Percentiles rank a stretch among this genome's conserved stretches.
Evolutionary conservation across 2,888 invertebrate species (phyloP).

Genomic region (Cryptophagus acutangulus): DNA sequence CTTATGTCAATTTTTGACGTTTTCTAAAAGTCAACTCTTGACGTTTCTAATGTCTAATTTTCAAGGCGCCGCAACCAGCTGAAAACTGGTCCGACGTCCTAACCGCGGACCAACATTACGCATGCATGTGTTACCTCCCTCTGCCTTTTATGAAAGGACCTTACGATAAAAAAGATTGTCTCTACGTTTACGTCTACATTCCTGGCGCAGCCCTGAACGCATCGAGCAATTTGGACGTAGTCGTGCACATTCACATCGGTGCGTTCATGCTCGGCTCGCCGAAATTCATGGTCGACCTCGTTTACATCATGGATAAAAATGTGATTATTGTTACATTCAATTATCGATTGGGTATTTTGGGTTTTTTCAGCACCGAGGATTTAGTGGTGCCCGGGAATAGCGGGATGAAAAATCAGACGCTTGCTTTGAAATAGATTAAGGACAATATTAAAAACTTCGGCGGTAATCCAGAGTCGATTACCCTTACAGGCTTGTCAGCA

Average conservation of each 20-base stretch:
- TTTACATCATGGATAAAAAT: constrained; percentile 45
- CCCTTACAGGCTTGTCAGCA: constrained; percentile 42
- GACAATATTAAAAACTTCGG: constrained; percentile 42
- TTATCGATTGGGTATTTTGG: constrained; percentile 39
- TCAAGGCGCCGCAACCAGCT: constrained; percentile 32
- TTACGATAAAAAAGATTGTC: constrained; percentile 64
- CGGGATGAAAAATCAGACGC: constrained; percentile 43
- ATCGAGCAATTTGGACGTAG: constrained; percentile 41
- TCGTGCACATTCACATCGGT: constrained; percentile 50
- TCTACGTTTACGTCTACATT: constrained; percentile 59
- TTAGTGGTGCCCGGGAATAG: constrained; percentile 41
- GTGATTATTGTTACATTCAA: constrained; percentile 40
- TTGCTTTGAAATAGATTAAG: constrained; percentile 42
- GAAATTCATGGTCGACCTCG: constrained; percentile 45
- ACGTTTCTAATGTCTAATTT: too few species aligned
- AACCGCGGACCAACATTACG: constrained; percentile 32
- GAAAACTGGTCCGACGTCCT: constrained; percentile 33
- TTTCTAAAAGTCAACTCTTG: too few species aligned
- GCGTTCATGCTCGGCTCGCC: constrained; percentile 48
- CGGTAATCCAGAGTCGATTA: constrained; percentile 43
- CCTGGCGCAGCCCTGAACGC: constrained; percentile 48
- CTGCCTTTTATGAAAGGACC: constrained; percentile 49
- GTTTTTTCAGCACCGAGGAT: constrained; percentile 44
- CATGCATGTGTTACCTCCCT: constrained; percentile 33
- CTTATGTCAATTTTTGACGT: too few species aligned